Evolutionary conservation across 2,888 invertebrate species (phyloP).

Genomic region (Apodemia mormo): DNA sequence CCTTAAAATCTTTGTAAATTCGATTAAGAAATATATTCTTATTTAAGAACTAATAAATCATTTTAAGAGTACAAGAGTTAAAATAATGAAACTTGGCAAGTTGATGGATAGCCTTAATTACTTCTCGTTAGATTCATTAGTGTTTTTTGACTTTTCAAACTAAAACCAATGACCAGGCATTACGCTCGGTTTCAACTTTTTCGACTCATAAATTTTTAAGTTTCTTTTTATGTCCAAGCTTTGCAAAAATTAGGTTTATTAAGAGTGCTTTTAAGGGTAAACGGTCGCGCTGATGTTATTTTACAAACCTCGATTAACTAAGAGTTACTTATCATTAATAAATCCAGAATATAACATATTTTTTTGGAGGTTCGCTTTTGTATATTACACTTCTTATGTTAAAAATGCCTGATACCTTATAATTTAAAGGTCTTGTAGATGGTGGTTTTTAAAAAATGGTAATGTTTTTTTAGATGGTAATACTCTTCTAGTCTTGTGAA

Average conservation of each 20-base stretch:
- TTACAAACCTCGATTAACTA: not conserved
- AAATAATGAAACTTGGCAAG: not conserved
- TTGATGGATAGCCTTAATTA: conserved; percentile 6
- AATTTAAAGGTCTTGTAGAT: no score
- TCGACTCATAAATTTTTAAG: conserved; percentile 12
- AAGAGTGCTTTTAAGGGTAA: conserved; percentile 2
- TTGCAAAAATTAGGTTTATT: conserved; percentile 16
- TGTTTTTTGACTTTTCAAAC: conserved; percentile 14
- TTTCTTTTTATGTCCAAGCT: not conserved
- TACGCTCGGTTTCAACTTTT: conserved; percentile 4
- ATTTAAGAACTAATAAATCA: conserved; percentile 8
- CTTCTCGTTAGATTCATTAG: conserved; percentile 10
- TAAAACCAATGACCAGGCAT: conserved; percentile 17
- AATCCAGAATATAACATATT: not conserved
- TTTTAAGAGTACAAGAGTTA: conserved; percentile 3
- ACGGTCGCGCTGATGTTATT: not conserved
- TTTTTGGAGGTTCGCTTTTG: not conserved
- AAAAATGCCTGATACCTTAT: no score
- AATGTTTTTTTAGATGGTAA: no score
- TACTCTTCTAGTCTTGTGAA: no score
- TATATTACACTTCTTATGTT: not conserved
- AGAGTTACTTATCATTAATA: not conserved
- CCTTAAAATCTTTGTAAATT: not conserved
- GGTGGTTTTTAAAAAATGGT: no score
- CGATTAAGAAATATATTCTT: not conserved